Evolutionary conservation across 2,797 vertebrate genomes (phyloP), one percentile per base, ranked within the genome.

Genomic region (Coccyzus lansbergi): DNA sequence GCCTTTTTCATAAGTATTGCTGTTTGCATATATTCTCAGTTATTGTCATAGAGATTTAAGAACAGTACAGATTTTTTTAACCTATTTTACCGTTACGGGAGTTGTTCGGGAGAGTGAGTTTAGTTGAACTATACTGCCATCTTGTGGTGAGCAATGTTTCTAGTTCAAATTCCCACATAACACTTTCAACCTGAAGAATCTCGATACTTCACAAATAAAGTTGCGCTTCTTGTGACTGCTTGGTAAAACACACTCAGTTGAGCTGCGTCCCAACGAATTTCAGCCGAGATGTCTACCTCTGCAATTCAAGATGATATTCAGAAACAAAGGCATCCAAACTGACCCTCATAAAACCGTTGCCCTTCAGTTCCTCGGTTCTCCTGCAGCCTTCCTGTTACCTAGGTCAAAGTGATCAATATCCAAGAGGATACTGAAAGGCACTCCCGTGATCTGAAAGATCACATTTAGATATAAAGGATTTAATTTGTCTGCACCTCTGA

Each of bases 81-180:
- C 7, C 11, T 72, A 40, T 72, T 82, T 77, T 74, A 69, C 40
- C 58, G n/a, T 59, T 59, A n/a, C 25, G 36, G 25, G 1, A n/a
- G 7, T 16, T 56, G 22, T 26, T 67, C 6, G 40, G 29, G 13
- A 52, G 6, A 49, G 60, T 69, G 34, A 7, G 44, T 91, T 93
- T 65, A 74, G 59, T 67, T 92, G 83, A 94, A 64, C 86, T 92
- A 85, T 59, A 83, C 88, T 94, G 96, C 25, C 96, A 95, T 65
- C 96, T 95, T 91, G 93, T 91, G 94, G 94, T 86, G 38, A 58
- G 3, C n/a, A 22, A 1, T 15, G 70, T 48, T 69, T 53, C 53
- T 79, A 38, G 20, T 51, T 72, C 34, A 44, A 78, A 78, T 20
- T 33, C 21, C 36, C 20, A 70, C 4, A 40, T 0, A 2, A 5